Conservation (phyloP, 2,113 vertebrate species). For the Neodon shergylaensis region DNA sequence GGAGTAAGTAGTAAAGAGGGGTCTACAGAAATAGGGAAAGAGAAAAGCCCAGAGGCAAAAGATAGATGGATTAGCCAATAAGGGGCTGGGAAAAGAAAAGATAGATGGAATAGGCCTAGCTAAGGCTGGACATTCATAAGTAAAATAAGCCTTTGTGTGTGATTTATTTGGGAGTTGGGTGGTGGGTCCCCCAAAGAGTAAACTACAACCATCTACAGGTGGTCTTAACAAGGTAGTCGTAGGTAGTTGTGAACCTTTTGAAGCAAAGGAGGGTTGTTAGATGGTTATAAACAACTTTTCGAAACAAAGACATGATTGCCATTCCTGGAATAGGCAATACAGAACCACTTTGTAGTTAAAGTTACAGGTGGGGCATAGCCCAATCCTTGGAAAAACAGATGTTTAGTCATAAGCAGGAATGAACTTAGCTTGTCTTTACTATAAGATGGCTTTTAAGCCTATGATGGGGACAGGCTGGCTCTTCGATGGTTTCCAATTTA, state of each 20-base stretch:
- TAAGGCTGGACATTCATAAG: not conserved
- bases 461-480: not conserved
- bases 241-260: not conserved
- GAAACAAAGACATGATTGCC: not conserved
- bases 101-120: not conserved
- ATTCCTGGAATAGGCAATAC: not conserved
- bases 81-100: too few relatives aligned
- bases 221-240: not conserved
- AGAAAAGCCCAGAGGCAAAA: not conserved
- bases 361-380: not conserved
- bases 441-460: not conserved
- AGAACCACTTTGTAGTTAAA: not conserved
- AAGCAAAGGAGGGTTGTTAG: not conserved
- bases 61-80: not conserved
- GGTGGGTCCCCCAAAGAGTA: not conserved
- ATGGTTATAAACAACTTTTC: not conserved
- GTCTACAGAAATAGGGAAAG: not conserved
- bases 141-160: not conserved
- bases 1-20: not conserved
- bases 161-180: not conserved
- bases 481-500: not conserved
- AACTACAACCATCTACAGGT: not conserved
- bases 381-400: not conserved
- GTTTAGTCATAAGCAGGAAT: not conserved
- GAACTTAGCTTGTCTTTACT: not conserved